Evolutionary conservation across 1,140 invertebrate genomes (phyloP).

Genomic region (Neelides sp.): DNA sequence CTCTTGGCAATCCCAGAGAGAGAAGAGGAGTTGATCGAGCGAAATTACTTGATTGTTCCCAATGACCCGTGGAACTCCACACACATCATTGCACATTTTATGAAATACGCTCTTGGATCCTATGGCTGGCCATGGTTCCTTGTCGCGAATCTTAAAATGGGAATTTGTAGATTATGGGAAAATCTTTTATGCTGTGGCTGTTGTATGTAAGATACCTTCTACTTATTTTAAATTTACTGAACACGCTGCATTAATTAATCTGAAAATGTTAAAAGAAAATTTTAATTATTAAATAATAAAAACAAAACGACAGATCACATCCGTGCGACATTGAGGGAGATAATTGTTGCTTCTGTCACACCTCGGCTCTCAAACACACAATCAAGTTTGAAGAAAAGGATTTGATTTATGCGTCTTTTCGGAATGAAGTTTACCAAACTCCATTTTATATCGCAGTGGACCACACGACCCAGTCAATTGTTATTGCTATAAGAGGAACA

Average conservation of each 20-base stretch:
- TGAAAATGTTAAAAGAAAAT: conserved; percentile 2
- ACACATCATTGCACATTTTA: conserved; percentile 20
- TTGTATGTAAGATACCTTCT: conserved; percentile 44
- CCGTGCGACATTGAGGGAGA: conserved; percentile 60
- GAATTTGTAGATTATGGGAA: conserved; percentile 55
- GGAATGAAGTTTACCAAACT: conserved; percentile 43
- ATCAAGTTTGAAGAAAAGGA: conserved; percentile 60
- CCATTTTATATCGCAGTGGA: conserved; percentile 79
- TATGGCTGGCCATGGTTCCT: conserved; percentile 74
- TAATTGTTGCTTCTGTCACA: conserved; percentile 80
- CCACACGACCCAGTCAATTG: conserved; percentile 64
- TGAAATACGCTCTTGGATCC: conserved; percentile 27
- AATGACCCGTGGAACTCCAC: conserved; percentile 24
- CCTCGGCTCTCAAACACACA: conserved; percentile 64
- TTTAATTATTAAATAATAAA: too few relatives aligned
- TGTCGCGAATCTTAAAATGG: conserved; percentile 57
- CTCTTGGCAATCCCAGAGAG: not conserved
- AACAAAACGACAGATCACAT: conserved; percentile 41
- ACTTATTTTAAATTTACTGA: conserved; percentile 10
- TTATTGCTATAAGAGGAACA: conserved; percentile 73
- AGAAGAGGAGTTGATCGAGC: not conserved
- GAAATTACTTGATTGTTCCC: not conserved
- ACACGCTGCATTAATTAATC: not conserved
- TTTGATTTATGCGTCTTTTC: conserved; percentile 49
- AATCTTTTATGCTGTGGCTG: conserved; percentile 61